Conservation (phyloP, 2,888 invertebrate species). For the Drosophila kanekoi region DNA sequence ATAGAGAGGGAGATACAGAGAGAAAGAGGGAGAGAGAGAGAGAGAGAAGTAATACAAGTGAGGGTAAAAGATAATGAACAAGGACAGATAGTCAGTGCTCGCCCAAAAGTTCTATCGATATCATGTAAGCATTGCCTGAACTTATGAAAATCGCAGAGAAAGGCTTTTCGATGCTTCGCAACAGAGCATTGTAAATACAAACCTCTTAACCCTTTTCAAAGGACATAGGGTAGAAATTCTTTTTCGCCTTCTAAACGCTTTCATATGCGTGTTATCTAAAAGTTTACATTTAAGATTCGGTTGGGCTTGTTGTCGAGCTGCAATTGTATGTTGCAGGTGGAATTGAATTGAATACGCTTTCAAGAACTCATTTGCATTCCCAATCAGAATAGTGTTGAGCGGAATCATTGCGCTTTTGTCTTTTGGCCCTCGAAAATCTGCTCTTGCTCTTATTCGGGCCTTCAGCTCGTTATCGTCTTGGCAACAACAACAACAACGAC, state of each 20-base stretch:
- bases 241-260: conserved; percentile 6
- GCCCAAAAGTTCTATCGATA: too few species aligned
- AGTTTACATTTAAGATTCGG: background rate
- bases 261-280: too few species aligned
- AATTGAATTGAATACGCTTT: conserved; percentile 20
- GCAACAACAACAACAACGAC: conserved; percentile 5
- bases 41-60: background rate
- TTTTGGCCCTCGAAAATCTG: conserved; percentile 36
- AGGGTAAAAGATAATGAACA: too few species aligned
- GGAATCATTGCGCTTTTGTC: conserved; percentile 55
- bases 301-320: background rate
- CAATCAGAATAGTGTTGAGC: conserved; percentile 9
- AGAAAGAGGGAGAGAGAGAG: background rate
- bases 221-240: background rate
- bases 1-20: background rate
- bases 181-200: background rate
- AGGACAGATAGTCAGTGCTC: too few species aligned
- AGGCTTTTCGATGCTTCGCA: background rate
- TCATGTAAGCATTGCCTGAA: background rate
- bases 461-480: conserved; percentile 60
- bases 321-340: background rate
- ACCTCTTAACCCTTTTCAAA: background rate
- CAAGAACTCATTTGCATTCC: conserved; percentile 3
- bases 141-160: background rate
- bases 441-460: conserved; percentile 31